phyloP scores from a whole-genome alignment of 2,888 invertebrate species.

The Callimorpha dominula region DNA sequence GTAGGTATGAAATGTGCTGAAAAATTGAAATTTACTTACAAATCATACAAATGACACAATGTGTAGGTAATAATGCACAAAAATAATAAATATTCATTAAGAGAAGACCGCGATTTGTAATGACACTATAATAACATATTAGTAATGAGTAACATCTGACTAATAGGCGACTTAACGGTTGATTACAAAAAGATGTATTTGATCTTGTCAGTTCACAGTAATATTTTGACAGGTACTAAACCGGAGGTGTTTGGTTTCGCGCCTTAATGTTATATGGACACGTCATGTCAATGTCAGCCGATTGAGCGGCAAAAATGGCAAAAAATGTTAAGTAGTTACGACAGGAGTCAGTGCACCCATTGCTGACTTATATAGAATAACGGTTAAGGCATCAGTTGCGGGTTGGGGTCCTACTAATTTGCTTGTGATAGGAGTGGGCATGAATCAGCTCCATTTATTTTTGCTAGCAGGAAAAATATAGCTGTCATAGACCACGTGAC shows the following conservation, averaged over 20 bases:
- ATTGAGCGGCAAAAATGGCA: conserved; percentile 58
- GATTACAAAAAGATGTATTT: conserved; percentile 57
- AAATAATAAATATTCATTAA: conserved; percentile 42
- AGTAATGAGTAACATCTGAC: conserved; percentile 41
- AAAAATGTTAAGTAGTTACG: conserved; percentile 54
- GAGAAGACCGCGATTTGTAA: conserved; percentile 37
- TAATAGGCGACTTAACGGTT: conserved; percentile 66
- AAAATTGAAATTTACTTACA: no score
- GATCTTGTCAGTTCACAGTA: conserved; percentile 61
- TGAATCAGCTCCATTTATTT: conserved; percentile 19
- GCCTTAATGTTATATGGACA: conserved; percentile 62
- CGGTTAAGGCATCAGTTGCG: not conserved
- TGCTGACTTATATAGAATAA: conserved; percentile 29
- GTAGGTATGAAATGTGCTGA: no score
- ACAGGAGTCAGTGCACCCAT: conserved; percentile 56
- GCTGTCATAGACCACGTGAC: not conserved
- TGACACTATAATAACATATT: conserved; percentile 53
- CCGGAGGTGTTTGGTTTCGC: conserved; percentile 63
- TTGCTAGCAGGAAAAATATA: not conserved
- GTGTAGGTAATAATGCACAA: conserved; percentile 14
- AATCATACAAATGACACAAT: no score
- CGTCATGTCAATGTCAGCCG: conserved; percentile 76
- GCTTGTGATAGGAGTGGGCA: not conserved
- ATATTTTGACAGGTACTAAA: conserved; percentile 66
- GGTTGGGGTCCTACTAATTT: conserved; percentile 3